phyloP scores from a whole-genome alignment of 2,113 vertebrate genomes.

The Lota lota region DNA sequence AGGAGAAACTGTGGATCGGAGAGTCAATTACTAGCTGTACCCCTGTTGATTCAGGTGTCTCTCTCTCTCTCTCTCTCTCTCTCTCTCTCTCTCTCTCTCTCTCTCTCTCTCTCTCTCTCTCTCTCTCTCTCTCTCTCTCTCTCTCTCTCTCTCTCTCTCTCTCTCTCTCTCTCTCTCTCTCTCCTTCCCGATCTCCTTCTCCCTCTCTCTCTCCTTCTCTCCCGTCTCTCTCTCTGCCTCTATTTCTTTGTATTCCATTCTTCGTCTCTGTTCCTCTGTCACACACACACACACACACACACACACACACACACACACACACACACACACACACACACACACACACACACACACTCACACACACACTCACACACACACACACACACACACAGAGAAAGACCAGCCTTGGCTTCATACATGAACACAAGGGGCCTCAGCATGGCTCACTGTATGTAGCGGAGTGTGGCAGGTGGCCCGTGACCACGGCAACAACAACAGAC shows the following conservation, averaged over 20 bases:
- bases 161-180: background rate
- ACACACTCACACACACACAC: slow-evolving; percentile 1
- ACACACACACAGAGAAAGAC: background rate
- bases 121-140: background rate
- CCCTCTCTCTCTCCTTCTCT: background rate
- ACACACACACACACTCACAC: background rate
- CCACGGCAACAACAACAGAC: background rate
- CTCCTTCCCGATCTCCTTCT: no score
- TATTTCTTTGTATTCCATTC: background rate
- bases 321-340: slow-evolving; percentile 5
- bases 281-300: background rate
- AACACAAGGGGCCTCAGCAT: background rate
- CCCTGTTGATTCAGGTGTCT: background rate
- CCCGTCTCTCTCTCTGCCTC: background rate
- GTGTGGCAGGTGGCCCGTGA: slow-evolving; percentile 13
- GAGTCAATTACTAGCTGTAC: no score
- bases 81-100: background rate
- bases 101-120: background rate
- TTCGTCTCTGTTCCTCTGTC: background rate
- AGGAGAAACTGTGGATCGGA: no score
- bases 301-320: slow-evolving; percentile 6
- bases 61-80: background rate
- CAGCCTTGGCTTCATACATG: slow-evolving; percentile 16
- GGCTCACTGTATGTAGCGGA: slow-evolving; percentile 9
- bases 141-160: background rate